phyloP scores from a whole-genome alignment of 2,113 vertebrate species.

The Bubo blakistoni region DNA sequence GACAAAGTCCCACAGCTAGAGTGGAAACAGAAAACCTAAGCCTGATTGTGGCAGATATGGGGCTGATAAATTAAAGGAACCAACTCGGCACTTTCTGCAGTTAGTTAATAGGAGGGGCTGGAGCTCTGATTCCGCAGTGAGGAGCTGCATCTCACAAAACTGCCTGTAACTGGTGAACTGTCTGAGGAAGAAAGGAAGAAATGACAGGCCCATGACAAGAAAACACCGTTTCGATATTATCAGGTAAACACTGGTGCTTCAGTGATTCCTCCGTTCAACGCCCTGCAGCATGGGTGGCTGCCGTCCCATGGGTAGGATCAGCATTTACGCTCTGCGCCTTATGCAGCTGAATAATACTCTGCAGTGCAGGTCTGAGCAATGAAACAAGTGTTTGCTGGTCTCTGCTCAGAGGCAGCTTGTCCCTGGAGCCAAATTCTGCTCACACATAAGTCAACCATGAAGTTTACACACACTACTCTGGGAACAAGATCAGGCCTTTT shows the following conservation, averaged over 20 bases:
- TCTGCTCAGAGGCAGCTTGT: background rate
- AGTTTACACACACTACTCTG: background rate
- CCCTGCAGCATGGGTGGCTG: background rate
- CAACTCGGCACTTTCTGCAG: background rate
- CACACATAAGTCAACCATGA: background rate
- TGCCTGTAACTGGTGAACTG: background rate
- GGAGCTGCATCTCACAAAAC: background rate
- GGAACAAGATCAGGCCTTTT: background rate
- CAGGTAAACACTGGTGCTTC: too few species aligned
- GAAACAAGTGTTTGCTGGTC: background rate
- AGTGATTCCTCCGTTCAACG: rapidly evolving
- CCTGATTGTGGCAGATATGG: rapidly evolving
- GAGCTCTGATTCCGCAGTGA: background rate
- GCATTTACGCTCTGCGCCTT: rapidly evolving
- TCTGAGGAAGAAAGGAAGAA: background rate
- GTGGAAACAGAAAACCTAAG: background rate
- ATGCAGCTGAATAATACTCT: background rate
- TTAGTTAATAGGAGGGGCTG: background rate
- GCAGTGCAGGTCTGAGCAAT: background rate
- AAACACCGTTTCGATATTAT: background rate
- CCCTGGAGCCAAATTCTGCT: background rate
- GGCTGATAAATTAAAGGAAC: background rate
- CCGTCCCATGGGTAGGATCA: too few species aligned
- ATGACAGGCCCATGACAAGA: background rate
- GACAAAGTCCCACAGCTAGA: background rate